phyloP scores from a whole-genome alignment of 2,888 invertebrate genomes.

The Digitonthophagus gazella region DNA sequence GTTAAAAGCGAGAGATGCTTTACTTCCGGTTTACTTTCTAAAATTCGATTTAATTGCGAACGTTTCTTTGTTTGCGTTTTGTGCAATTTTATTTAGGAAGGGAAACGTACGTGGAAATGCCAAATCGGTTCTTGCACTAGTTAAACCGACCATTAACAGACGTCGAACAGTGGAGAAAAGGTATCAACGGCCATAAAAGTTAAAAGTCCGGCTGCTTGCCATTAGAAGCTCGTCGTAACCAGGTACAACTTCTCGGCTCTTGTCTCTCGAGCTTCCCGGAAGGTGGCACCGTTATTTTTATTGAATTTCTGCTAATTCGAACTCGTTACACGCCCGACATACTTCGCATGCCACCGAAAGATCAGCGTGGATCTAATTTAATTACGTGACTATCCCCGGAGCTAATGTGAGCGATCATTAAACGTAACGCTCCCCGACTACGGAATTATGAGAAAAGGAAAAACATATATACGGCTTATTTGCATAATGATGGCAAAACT shows the following conservation, averaged over 20 bases:
- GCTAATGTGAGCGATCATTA: not conserved
- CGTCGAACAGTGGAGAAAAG: not conserved
- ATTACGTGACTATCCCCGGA: not conserved
- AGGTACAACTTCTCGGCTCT: not conserved
- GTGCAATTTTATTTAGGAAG: conserved; percentile 1
- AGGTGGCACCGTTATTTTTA: conserved; percentile 21
- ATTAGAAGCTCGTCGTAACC: conserved; percentile 9
- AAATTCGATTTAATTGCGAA: no score
- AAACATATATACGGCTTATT: no score
- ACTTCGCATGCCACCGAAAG: conserved; percentile 7
- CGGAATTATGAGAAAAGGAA: no score
- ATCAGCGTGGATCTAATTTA: not conserved
- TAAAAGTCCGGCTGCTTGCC: conserved; percentile 10
- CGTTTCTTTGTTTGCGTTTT: not conserved
- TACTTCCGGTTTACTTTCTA: no score
- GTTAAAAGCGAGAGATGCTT: no score
- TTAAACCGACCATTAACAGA: not conserved
- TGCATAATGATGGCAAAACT: no score
- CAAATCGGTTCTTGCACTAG: no score
- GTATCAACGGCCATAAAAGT: conserved; percentile 8
- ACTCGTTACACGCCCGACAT: conserved; percentile 13
- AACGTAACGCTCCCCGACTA: not conserved
- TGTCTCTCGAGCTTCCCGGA: conserved; percentile 18
- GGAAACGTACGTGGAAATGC: not conserved
- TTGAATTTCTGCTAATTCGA: conserved; percentile 18